Percentiles rank a stretch among this genome's conserved stretches.
Evolutionary conservation across 2,888 invertebrate species (phyloP).

Genomic region (Odontomyia ornata): DNA sequence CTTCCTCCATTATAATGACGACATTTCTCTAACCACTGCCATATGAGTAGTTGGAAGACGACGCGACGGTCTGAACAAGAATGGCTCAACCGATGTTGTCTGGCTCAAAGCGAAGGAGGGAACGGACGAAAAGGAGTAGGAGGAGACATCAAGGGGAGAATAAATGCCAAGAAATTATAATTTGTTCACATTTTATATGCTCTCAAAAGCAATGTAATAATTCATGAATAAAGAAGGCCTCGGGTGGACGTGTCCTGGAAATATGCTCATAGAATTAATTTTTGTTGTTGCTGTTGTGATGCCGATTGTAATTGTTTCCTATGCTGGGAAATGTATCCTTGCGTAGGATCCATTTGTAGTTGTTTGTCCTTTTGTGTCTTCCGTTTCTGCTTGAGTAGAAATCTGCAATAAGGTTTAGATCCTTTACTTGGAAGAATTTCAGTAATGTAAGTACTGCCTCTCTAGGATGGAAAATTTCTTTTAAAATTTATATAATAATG

Average conservation of each 20-base stretch:
- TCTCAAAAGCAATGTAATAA: slow-evolving; percentile 17
- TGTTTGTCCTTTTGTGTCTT: too few species aligned
- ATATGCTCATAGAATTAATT: neutral
- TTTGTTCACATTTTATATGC: slow-evolving; percentile 12
- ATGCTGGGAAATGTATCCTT: too few species aligned
- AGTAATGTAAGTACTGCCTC: too few species aligned
- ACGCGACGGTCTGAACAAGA: neutral
- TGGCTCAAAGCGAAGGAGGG: too few species aligned
- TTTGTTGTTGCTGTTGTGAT: neutral
- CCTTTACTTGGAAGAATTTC: too few species aligned
- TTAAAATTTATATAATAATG: too few species aligned
- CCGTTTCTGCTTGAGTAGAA: too few species aligned
- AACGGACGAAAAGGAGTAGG: neutral
- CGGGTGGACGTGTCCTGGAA: neutral
- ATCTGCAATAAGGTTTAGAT: too few species aligned
- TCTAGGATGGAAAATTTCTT: too few species aligned
- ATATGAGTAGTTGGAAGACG: neutral
- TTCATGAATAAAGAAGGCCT: neutral
- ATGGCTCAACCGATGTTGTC: too few species aligned
- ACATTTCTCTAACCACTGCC: neutral
- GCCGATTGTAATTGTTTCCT: too few species aligned
- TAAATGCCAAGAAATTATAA: slow-evolving; percentile 15
- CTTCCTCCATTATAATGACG: neutral
- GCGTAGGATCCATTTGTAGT: too few species aligned
- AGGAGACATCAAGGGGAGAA: neutral